Evolutionary conservation across 2,113 vertebrate genomes (phyloP), one percentile per base, ranked within the genome.

Genomic region (Nematolebias whitei): DNA sequence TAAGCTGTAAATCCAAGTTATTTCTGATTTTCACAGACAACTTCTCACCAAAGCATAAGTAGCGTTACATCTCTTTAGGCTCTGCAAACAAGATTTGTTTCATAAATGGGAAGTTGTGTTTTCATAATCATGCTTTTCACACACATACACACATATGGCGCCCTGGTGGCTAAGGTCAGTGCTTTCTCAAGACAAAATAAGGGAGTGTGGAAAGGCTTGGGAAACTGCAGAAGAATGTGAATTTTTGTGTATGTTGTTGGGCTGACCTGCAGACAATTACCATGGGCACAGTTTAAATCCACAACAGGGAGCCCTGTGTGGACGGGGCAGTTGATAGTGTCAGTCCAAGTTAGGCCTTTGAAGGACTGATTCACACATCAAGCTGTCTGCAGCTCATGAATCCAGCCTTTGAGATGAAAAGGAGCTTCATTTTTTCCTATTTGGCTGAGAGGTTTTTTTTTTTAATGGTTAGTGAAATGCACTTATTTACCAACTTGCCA

Each of bases 131-230:
- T 71, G 73, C 70, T 72, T 20, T 66, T 29, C 55, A 59, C 53
- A 51, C 58, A 44, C 45, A 38, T 76, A 49, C 47, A 22, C 68
- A 19, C 54, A 24, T 52, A 29, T 48, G 43, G 73, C 64, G 63
- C 79, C 79, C 79, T 79, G 72, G 85, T 76, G 56, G 74, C 85
- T 85, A 88, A 93, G 91, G 91, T 91, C 92, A 91, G 78, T 19
- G 41, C 76, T 91, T 92, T 93, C 91, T 92, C 90, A 91, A 90
- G 90, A 79, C 85, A 88, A 88, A 90, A 87, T 80, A 87, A 75
- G 71, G 64, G 83, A 79, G 82, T 89, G 87, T 84, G 74, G 84
- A 87, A 84, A 89, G 80, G 82, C 87, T 83, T 90, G 90, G 83
- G 79, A 91, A 90, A 87, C 55, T 67, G 80, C 68, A 73, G 67